phyloP scores from a whole-genome alignment of 2,888 invertebrate species.

The Lasioglossum marginatum region DNA sequence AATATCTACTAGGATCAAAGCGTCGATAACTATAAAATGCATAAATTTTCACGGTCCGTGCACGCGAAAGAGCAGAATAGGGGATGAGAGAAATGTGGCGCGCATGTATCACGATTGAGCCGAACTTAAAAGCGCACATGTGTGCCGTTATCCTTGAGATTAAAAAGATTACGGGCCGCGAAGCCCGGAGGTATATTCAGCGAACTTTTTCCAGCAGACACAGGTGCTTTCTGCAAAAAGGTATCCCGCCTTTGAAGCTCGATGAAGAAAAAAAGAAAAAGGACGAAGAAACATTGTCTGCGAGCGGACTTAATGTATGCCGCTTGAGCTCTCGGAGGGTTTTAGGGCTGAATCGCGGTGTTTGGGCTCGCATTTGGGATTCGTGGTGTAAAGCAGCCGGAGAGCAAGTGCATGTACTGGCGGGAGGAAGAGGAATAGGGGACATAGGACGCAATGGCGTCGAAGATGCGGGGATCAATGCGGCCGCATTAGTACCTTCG shows the following conservation, averaged over 20 bases:
- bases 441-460: slow-evolving; percentile 46
- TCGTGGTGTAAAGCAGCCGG: slow-evolving; percentile 42
- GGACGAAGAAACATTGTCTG: neutral
- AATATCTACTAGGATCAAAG: neutral
- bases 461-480: slow-evolving; percentile 25
- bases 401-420: slow-evolving; percentile 52
- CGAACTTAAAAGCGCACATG: slow-evolving; percentile 7
- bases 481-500: neutral
- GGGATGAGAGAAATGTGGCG: neutral
- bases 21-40: neutral
- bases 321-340: neutral
- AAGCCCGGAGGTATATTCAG: neutral
- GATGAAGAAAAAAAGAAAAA: neutral
- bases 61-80: neutral
- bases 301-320: neutral
- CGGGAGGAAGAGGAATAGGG: slow-evolving; percentile 43
- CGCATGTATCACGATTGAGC: slow-evolving; percentile 1
- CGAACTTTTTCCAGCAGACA: neutral
- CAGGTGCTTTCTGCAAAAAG: neutral
- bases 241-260: slow-evolving; percentile 10
- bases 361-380: slow-evolving; percentile 53
- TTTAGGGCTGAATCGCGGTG: slow-evolving; percentile 42
- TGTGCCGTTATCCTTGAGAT: slow-evolving; percentile 13
- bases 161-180: slow-evolving; percentile 6
- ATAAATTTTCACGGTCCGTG: neutral